These are phyloP conservation scores for Drosophila buzzatii DNA, from an alignment of 2,888 invertebrate genomes.

Conservation along the genomic window DNA sequence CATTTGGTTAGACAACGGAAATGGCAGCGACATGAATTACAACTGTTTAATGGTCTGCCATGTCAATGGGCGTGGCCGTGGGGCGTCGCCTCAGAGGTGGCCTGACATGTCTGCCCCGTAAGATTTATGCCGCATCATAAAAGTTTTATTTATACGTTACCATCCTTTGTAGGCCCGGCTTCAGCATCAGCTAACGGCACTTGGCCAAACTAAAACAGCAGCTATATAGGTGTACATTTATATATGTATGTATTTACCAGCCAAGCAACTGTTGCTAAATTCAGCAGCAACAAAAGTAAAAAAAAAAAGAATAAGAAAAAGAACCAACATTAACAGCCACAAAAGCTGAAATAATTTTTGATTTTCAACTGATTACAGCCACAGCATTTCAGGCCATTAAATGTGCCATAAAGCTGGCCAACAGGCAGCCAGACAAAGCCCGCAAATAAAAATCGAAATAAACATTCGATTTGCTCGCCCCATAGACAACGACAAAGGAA, in stretches of 20 bases:
- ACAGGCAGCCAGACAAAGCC: background rate
- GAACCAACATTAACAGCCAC: background rate
- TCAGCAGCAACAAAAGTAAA: background rate
- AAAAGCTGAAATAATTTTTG: slow-evolving; percentile 11
- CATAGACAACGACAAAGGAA: background rate
- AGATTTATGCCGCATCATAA: slow-evolving; percentile 61
- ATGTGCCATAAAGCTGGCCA: slow-evolving; percentile 7
- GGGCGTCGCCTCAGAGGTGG: slow-evolving; percentile 14
- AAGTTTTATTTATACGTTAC: slow-evolving; percentile 48
- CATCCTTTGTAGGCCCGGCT: slow-evolving; percentile 18
- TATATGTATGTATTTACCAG: background rate
- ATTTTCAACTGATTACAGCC: slow-evolving; percentile 19
- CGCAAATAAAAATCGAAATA: slow-evolving; percentile 14
- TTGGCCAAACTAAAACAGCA: slow-evolving; percentile 6
- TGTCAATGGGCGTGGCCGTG: slow-evolving; percentile 37
- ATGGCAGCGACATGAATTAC: slow-evolving; percentile 62
- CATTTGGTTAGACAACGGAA: slow-evolving; percentile 64
- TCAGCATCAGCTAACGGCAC: slow-evolving; percentile 27
- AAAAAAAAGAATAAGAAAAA: background rate
- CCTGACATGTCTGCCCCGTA: slow-evolving; percentile 13
- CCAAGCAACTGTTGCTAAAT: background rate
- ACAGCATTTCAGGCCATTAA: slow-evolving; percentile 12
- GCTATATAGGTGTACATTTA: background rate
- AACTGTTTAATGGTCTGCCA: slow-evolving; percentile 55
- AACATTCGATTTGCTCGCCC: background rate